Base-by-base conservation (phyloP, 1,140 invertebrate species). In the Drosophila murphyi region DNA sequence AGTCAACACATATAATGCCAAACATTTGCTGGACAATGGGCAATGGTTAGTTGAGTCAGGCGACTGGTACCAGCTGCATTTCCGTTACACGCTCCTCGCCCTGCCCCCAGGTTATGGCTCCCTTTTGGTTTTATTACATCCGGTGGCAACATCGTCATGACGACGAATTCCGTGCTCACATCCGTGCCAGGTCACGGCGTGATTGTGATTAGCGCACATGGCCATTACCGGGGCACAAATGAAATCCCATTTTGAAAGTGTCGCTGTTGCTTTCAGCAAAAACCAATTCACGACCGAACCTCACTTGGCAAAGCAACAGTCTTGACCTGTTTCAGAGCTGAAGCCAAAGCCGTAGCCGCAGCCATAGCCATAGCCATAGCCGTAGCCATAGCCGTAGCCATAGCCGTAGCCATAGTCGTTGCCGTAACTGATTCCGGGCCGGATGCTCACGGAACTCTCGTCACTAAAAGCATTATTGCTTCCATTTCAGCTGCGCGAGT, bases 51-150 rank as follows among this genome's bases (percentile, higher is more conserved):
- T 54, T 37, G 63, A 67, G 48, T 29, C 43, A 56, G 43, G 35
- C 64, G 65, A 62, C 12, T 56, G 55, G 45, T 45, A 59, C 70
- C 63, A 47, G 63, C 50, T 69, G 72, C 65, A 74, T 51, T 74
- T 74, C 65, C 72, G 65, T n/a, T 69, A 64, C 71, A 68, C 31
- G 32, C 28, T 35, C 4, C 35, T 20, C 20, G 20, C 20, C 20
- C 20, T 20, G 20, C 3, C 31, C 5, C 10, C 3, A 1, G n/a
- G 39, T 10, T 31, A 8, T 8, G 0, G 43, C 31, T 20, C 34
- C 6, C 2, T n/a, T 12, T 31, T 55, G 59, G 47, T 59, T 76
- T 76, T 76, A 76, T 76, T 76, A 76, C 73, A 54, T 72, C 73
- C 73, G 73, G 73, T 47, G 43, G 3, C 43, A 43, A 31, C 43